A percentile compares a stretch with the other conserved stretches of the same genome.
These are phyloP conservation scores for Nephotettix cincticeps DNA, from an alignment of 1,140 invertebrate genomes.

Conservation along the genomic window DNA sequence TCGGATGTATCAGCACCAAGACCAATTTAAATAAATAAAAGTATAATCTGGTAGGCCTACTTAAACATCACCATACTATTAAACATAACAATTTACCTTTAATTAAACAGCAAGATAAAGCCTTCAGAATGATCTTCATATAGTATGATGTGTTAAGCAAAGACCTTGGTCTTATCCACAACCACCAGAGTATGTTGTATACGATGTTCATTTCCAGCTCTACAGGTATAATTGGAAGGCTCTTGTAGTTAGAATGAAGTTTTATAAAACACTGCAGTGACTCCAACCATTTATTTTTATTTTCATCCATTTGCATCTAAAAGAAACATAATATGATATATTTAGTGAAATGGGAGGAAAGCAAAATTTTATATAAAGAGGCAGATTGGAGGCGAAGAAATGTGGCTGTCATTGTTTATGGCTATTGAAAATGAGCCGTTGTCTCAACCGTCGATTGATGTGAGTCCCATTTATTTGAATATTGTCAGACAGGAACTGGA, in stretches of 20 bases:
- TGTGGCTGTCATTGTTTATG: background rate
- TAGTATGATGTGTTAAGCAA: background rate
- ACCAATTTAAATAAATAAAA: too few species aligned
- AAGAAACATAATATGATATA: background rate
- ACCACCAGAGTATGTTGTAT: slow-evolving; percentile 7
- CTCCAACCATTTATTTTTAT: background rate
- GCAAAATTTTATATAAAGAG: too few species aligned
- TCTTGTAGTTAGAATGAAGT: background rate
- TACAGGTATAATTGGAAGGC: background rate
- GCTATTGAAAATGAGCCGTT: too few species aligned
- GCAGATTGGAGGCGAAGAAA: too few species aligned
- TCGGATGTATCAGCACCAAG: too few species aligned
- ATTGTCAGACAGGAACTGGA: too few species aligned
- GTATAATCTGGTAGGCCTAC: too few species aligned
- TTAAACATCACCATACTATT: too few species aligned
- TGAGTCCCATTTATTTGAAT: too few species aligned
- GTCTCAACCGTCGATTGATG: too few species aligned
- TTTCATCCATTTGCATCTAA: background rate
- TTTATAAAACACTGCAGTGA: background rate
- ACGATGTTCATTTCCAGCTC: background rate
- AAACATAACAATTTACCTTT: too few species aligned
- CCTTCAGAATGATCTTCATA: background rate
- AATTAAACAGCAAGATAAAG: background rate
- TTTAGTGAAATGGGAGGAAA: too few species aligned
- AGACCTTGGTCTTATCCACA: background rate